Evolutionary conservation across 2,888 invertebrate genomes (phyloP), one percentile per base, ranked within the genome.

Genomic region (Drosophila setosimentum): DNA sequence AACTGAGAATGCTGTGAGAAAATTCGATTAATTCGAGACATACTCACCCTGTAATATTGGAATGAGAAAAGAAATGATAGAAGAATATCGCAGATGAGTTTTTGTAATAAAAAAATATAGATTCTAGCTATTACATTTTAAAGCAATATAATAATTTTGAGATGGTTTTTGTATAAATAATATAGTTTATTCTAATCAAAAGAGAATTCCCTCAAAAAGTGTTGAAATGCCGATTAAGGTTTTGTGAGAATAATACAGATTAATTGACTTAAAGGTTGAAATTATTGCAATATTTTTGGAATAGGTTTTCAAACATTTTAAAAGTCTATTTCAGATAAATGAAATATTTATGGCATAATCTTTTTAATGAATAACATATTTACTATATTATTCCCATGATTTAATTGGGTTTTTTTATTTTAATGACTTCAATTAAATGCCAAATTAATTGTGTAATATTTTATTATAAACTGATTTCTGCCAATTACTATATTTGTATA

Each of bases 41-140:
- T 60, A 61, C 70, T 37, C 72, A 80, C 77, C 78, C 78, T 72
- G 57, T 60, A 61, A 30, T 10, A 4, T 13, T 11, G 13, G 0
- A 51, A 13, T 8, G 6, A 10, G 7, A 13, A 45, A 21, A 3
- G 3, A 45, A 16, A 21, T 24, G 16, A 0, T 21, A 45, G 7
- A 13, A 3, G 16, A 21, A 21, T 7, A 16, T 16, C 8, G 8
- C 7, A 16, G 4, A 4, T 8, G 16, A 5, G 2, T 21, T 40
- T n/a, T 2, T 21, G 1, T n/a, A 42, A 21, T 1, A 3, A 42
- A 40, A 11, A 42, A n/a, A 2, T 11, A 11, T 42, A 11, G 33
- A 4, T 0, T 27, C 27, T 27, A 3, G 5, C 33, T 13, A 10
- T 2, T 3, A 45, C n/a, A n/a, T n/a, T n/a, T n/a, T n/a, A n/a